Evolutionary conservation across 2,113 vertebrate genomes (phyloP).

Genomic region (Cyphomyrus discorhynchus): DNA sequence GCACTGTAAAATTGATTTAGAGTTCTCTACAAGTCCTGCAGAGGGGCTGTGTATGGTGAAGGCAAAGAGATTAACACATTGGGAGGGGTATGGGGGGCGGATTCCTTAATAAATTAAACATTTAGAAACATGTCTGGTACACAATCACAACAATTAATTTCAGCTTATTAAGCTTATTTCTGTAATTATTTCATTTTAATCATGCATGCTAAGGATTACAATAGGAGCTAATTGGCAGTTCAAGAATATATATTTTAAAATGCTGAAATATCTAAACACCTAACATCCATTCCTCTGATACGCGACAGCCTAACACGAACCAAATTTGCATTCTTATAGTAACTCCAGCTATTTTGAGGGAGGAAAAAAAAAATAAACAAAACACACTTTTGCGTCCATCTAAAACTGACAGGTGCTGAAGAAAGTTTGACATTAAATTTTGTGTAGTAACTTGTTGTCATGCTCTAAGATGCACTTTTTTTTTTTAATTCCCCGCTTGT

Average conservation of each 20-base stretch:
- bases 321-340: slow-evolving; percentile 86
- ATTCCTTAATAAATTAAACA: slow-evolving; percentile 88
- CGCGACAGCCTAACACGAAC: slow-evolving; percentile 92
- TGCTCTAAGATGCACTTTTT: slow-evolving; percentile 66
- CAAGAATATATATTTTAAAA: slow-evolving; percentile 63
- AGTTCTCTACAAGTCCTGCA: slow-evolving; percentile 86
- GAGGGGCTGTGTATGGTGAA: slow-evolving; percentile 92
- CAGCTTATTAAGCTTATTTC: slow-evolving; percentile 80
- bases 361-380: slow-evolving; percentile 49
- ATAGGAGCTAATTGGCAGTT: slow-evolving; percentile 78
- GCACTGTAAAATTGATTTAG: slow-evolving; percentile 67
- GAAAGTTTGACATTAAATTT: slow-evolving; percentile 50
- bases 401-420: slow-evolving; percentile 50
- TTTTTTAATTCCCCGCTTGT: slow-evolving; percentile 60
- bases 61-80: slow-evolving; percentile 79
- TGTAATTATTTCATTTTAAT: slow-evolving; percentile 77
- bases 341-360: slow-evolving; percentile 71
- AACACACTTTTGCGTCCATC: slow-evolving; percentile 52
- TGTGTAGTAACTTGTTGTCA: slow-evolving; percentile 52
- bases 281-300: slow-evolving; percentile 98
- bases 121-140: slow-evolving; percentile 98
- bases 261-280: slow-evolving; percentile 90
- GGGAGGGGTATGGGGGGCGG: slow-evolving; percentile 38
- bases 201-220: slow-evolving; percentile 99
- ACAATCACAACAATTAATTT: slow-evolving; percentile 97